Conservation (phyloP, 2,888 invertebrate genomes). For the Anthophora plumipes region DNA sequence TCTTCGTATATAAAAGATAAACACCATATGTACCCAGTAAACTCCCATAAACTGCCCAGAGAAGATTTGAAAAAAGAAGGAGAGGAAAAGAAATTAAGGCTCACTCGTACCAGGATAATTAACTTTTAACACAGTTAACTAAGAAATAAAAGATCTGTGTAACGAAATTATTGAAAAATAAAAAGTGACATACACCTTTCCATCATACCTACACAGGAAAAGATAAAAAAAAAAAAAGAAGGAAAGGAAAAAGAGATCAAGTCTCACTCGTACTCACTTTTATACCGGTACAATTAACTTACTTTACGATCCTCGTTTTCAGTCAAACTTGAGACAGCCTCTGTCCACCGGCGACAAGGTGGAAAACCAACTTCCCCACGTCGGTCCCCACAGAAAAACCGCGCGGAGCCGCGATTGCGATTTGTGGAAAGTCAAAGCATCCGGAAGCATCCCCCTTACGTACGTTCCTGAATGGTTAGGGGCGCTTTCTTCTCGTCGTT, state of each 20-base stretch:
- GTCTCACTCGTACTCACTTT: neutral
- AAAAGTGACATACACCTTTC: too few species aligned
- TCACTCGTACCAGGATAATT: too few species aligned
- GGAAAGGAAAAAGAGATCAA: neutral
- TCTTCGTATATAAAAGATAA: too few species aligned
- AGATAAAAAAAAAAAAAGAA: neutral
- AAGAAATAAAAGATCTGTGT: too few species aligned
- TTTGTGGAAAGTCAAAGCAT: conserved; percentile 44
- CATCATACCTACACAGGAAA: neutral
- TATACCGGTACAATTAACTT: neutral
- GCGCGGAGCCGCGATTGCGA: conserved; percentile 17
- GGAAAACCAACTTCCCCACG: conserved; percentile 9
- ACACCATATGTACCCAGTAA: too few species aligned
- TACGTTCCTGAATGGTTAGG: conserved; percentile 54
- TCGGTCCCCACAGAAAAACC: too few species aligned
- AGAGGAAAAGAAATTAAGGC: too few species aligned
- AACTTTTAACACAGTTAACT: too few species aligned
- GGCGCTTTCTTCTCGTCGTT: conserved; percentile 64
- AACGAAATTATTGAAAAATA: too few species aligned
- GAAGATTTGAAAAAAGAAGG: too few species aligned
- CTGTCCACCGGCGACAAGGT: conserved; percentile 15
- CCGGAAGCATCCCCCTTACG: conserved; percentile 55
- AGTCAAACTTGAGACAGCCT: neutral
- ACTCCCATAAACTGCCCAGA: too few species aligned
- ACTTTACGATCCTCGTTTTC: neutral